Evolutionary conservation across 2,113 vertebrate genomes (phyloP), one percentile per base, ranked within the genome.

Genomic region (Limanda limanda): DNA sequence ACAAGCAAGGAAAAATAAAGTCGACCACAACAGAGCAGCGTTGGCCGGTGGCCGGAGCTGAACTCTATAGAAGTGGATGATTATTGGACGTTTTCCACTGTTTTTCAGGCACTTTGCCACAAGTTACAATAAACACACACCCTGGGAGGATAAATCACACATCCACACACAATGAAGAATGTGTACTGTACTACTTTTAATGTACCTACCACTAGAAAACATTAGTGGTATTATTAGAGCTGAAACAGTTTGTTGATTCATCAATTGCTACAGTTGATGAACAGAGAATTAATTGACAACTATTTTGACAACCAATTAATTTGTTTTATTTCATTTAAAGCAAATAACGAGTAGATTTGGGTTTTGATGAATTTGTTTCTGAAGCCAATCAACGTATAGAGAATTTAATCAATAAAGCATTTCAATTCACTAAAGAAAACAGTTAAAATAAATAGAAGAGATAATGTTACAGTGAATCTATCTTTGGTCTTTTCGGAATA

Each of bases 71-170:
- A 70, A 77, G 80, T 76, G 42, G 58, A 79, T 47, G 2, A 62
- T 81, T 79, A 65, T 71, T 87, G 86, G 88, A 88, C 12, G 17
- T 71, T 89, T 90, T 91, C 87, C 89, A 86, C 78, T 47, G 1
- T 63, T 88, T 75, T 76, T 71, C 67, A 86, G 86, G 89, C 88
- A 74, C 58, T 17, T n/a, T 62, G 89, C 88, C 87, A 92, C 69
- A 63, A 18, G 64, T 40, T 78, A 82, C 37, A 82, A 6, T 15
- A 77, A 52, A 52, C 5, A 7, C 51, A 20, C 12, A 18, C 18
- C 27, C 25, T 31, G 74, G 64, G 1, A 54, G 2, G 8, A n/a
- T 54, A 54, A 56, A 52, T 11, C 8, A 83, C 67, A 60, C 37
- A 80, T 4, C 4, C 18, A 58, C 51, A 47, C 47, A 51, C 47